phyloP scores from a whole-genome alignment of 1,140 invertebrate species.

The Aricia agestis region DNA sequence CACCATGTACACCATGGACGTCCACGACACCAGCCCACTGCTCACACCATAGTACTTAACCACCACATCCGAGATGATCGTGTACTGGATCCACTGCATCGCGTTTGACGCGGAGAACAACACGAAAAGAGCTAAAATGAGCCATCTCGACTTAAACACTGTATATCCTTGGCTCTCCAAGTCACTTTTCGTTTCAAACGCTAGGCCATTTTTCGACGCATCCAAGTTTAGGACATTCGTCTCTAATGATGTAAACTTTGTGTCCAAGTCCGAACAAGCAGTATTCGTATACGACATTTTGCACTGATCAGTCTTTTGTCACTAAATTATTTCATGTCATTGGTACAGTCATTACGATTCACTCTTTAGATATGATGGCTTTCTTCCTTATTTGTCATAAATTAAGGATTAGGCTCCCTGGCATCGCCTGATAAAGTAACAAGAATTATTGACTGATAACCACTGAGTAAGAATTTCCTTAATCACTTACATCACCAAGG shows the following conservation, averaged over 20 bases:
- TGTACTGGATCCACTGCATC: constrained; percentile 93
- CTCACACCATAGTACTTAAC: constrained; percentile 83
- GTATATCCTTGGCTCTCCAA: constrained; percentile 33
- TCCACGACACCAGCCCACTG: constrained; percentile 90
- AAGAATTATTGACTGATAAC: too few relatives aligned
- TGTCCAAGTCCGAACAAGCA: not conserved
- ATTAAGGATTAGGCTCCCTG: not conserved
- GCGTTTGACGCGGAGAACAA: constrained; percentile 92
- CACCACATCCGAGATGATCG: constrained; percentile 88
- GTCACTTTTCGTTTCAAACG: constrained; percentile 51
- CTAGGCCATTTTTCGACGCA: constrained; percentile 34
- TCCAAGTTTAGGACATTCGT: constrained; percentile 7
- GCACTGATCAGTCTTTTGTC: not conserved
- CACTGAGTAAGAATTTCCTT: too few relatives aligned
- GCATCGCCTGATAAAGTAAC: too few relatives aligned
- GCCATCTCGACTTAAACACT: constrained; percentile 86
- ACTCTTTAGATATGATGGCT: not conserved
- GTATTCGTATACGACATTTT: constrained; percentile 3
- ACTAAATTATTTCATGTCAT: not conserved
- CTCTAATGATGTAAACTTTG: constrained; percentile 5
- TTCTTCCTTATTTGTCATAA: not conserved
- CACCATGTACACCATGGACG: constrained; percentile 98
- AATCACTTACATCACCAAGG: too few relatives aligned
- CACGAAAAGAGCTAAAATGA: constrained; percentile 91
- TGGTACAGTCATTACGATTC: not conserved